Conservation (phyloP, 2,797 vertebrate genomes). For the Ceryle rudis region DNA sequence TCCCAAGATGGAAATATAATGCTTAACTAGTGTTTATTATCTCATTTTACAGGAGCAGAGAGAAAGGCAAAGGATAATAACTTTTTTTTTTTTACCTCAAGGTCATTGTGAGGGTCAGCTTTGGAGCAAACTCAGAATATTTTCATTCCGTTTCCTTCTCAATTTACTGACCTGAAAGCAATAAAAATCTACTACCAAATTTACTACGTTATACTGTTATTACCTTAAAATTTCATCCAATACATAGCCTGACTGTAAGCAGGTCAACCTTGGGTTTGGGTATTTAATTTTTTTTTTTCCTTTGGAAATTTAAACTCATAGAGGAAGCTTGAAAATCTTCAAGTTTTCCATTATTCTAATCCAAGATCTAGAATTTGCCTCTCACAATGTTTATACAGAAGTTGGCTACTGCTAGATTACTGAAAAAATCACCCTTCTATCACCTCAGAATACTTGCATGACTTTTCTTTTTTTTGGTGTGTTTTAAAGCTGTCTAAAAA, state of each 20-base stretch:
- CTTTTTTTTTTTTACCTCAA: neutral
- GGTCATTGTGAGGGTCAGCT: slow-evolving; percentile 16
- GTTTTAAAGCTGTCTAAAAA: slow-evolving; percentile 26
- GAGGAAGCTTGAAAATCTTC: neutral
- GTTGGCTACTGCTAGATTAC: neutral
- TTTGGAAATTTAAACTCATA: neutral
- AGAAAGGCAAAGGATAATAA: slow-evolving; percentile 4
- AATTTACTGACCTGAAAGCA: slow-evolving; percentile 19
- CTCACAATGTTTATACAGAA: neutral
- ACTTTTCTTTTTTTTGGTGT: neutral
- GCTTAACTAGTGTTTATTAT: slow-evolving; percentile 14
- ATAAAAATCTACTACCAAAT: neutral
- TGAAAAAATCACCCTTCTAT: neutral
- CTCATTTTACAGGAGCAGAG: neutral
- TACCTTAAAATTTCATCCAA: neutral
- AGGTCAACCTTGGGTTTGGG: neutral
- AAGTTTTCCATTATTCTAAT: neutral
- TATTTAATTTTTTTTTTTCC: neutral
- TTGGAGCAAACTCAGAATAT: neutral
- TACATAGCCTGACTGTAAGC: neutral
- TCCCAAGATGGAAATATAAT: neutral
- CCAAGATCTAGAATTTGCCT: neutral
- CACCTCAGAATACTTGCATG: neutral
- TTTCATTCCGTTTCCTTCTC: slow-evolving; percentile 18
- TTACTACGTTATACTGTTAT: neutral